Percentiles rank a stretch among this genome's conserved stretches.
phyloP scores from a whole-genome alignment of 2,888 invertebrate genomes.

The Isotomurus palustris region DNA sequence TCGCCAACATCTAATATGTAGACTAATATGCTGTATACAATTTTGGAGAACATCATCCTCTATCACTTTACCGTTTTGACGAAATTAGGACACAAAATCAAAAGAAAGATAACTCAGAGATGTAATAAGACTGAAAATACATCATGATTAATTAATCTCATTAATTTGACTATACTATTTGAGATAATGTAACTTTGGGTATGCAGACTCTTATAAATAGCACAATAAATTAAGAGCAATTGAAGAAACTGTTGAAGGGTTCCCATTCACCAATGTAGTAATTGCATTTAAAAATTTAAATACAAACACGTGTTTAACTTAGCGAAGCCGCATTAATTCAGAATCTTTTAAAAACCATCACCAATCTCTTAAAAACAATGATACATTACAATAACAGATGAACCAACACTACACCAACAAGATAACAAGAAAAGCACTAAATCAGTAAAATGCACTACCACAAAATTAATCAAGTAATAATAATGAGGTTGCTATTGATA shows the following conservation, averaged over 20 bases:
- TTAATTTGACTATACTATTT: too few species aligned
- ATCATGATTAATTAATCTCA: too few species aligned
- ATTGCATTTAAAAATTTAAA: not conserved
- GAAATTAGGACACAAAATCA: too few species aligned
- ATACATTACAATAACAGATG: not conserved
- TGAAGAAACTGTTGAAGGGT: not conserved
- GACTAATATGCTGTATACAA: too few species aligned
- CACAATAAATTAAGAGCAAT: not conserved
- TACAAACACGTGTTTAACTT: not conserved
- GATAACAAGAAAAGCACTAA: not conserved
- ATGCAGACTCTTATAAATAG: conserved; percentile 36
- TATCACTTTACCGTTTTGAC: too few species aligned
- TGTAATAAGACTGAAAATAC: too few species aligned
- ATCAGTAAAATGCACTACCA: conserved; percentile 6
- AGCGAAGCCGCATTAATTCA: not conserved
- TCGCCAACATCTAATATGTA: too few species aligned
- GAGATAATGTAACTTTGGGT: conserved; percentile 32
- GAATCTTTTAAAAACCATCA: conserved; percentile 7
- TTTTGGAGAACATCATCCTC: too few species aligned
- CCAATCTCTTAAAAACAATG: conserved; percentile 4
- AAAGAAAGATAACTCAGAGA: too few species aligned
- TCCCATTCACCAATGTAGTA: not conserved
- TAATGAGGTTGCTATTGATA: too few species aligned
- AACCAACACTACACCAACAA: not conserved
- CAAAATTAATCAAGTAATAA: conserved; percentile 1